These are phyloP conservation scores for Cecidostiba fungosa DNA, from an alignment of 2,888 invertebrate genomes.

Conservation along the genomic window DNA sequence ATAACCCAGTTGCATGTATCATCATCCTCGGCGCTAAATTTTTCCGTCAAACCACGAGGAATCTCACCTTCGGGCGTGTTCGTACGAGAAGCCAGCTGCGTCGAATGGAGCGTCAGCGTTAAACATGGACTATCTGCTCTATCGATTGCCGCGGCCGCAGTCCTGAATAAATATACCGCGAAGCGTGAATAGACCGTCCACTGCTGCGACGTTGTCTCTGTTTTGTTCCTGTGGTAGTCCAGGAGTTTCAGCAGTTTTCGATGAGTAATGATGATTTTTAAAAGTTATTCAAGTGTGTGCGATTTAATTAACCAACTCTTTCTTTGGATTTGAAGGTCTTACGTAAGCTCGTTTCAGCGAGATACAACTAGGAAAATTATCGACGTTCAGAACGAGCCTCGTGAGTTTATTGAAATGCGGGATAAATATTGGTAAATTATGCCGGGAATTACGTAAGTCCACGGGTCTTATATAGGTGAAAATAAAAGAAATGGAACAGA, in stretches of 20 bases:
- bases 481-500: not conserved
- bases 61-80: not conserved
- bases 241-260: not conserved
- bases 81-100: not conserved
- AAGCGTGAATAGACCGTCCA: conserved; percentile 22
- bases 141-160: conserved; percentile 46
- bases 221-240: not conserved
- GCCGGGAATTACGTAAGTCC: conserved; percentile 10
- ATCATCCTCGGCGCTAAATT: not conserved
- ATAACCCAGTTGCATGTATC: not conserved
- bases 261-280: not conserved
- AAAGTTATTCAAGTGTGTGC: too few species aligned
- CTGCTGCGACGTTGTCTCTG: not conserved
- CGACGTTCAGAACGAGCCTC: not conserved
- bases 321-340: not conserved
- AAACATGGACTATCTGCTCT: conserved; percentile 39
- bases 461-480: not conserved
- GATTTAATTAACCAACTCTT: not conserved
- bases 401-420: conserved; percentile 13
- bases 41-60: not conserved
- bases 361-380: not conserved
- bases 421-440: conserved; percentile 27
- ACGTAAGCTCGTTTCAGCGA: not conserved
- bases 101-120: not conserved
- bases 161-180: conserved; percentile 43